Percentiles rank a stretch among this genome's conserved stretches.
Evolutionary conservation across 2,797 vertebrate genomes (phyloP).

Genomic region (Eleutherodactylus coqui): DNA sequence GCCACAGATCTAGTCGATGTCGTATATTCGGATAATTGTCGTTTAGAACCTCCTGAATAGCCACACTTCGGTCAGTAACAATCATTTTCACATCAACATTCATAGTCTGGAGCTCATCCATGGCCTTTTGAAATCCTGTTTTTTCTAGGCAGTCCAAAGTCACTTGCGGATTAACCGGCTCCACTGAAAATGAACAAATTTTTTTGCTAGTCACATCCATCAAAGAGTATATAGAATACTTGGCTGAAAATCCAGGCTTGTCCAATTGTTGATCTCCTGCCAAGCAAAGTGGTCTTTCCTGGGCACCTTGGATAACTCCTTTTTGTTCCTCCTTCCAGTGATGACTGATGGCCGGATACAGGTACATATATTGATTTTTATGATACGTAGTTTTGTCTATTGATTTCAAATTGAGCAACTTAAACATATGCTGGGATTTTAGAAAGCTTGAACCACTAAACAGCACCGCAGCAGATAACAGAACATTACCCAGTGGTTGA

Average conservation of each 20-base stretch:
- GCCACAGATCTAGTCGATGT: not conserved
- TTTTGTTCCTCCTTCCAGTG: slow-evolving; percentile 7
- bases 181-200: not conserved
- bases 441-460: not conserved
- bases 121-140: not conserved
- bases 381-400: not conserved
- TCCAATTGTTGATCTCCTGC: slow-evolving; percentile 23
- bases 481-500: not conserved
- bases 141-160: not conserved
- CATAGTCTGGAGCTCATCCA: slow-evolving; percentile 13
- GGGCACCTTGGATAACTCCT: not conserved
- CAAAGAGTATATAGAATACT: not conserved
- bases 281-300: not conserved
- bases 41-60: not conserved
- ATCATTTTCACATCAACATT: slow-evolving; percentile 1
- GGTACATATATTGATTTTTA: not conserved
- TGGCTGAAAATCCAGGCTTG: not conserved
- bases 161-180: not conserved
- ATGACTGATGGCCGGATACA: not conserved
- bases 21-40: not conserved
- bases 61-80: not conserved
- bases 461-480: not conserved
- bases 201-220: not conserved
- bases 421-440: slow-evolving; percentile 6
- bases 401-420: not conserved